These are phyloP conservation scores for Cordilura impudica DNA, from an alignment of 2,888 invertebrate genomes.

Conservation along the genomic window DNA sequence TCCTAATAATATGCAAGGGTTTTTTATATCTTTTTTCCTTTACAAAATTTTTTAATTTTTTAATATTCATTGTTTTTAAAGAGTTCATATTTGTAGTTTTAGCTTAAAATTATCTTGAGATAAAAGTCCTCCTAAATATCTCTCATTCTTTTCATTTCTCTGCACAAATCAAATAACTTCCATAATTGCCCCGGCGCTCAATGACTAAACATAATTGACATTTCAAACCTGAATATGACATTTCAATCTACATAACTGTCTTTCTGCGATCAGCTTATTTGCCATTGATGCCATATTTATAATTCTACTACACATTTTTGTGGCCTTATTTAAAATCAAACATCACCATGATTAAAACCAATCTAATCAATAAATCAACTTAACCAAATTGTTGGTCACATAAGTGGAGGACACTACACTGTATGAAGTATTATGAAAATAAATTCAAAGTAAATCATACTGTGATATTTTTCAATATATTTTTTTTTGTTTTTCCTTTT, in stretches of 20 bases:
- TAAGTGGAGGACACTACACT: constrained; percentile 12
- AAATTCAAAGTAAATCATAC: constrained; percentile 53
- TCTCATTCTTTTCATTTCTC: neutral
- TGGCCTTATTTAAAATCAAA: constrained; percentile 47
- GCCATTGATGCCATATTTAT: constrained; percentile 46
- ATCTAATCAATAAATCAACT: constrained; percentile 60
- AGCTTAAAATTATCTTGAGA: too few relatives aligned
- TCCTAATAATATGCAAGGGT: too few relatives aligned
- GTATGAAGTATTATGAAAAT: constrained; percentile 13
- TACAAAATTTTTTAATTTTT: too few relatives aligned
- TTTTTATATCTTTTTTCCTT: too few relatives aligned
- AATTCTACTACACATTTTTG: constrained; percentile 60
- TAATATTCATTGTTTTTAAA: too few relatives aligned
- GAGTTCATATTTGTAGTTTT: too few relatives aligned
- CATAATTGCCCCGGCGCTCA: constrained; percentile 60
- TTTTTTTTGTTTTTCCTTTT: neutral
- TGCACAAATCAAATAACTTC: constrained; percentile 31
- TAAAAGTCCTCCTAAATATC: neutral
- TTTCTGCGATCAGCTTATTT: constrained; percentile 19
- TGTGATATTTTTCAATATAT: constrained; percentile 44
- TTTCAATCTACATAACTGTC: constrained; percentile 60
- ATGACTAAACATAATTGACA: constrained; percentile 30
- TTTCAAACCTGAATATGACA: constrained; percentile 33
- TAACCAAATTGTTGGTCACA: constrained; percentile 50
- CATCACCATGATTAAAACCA: neutral